A percentile compares a stretch with the other conserved stretches of the same genome.
Conservation (phyloP, 2,888 invertebrate species). For the Drosophila monieri region DNA sequence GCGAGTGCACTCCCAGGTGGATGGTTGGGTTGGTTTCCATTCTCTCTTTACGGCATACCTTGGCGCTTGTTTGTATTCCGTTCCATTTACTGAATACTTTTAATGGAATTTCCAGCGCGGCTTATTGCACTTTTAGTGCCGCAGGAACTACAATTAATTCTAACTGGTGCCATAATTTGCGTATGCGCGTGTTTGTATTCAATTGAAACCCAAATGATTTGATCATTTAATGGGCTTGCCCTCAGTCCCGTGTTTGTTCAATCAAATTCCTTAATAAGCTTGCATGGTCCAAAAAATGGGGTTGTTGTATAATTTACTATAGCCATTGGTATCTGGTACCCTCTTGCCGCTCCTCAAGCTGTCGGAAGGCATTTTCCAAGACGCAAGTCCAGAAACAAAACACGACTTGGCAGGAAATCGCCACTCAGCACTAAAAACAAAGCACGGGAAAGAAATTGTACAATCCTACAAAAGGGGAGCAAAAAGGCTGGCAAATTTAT, state of each 20-base stretch:
- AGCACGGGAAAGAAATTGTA: constrained; percentile 24
- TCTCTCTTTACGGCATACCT: constrained; percentile 12
- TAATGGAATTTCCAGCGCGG: constrained; percentile 51
- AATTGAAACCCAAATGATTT: constrained; percentile 39
- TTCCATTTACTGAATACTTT: constrained; percentile 42
- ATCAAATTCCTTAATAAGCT: constrained; percentile 22
- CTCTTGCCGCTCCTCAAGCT: constrained; percentile 37
- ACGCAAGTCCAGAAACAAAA: constrained; percentile 13
- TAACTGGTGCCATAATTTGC: constrained; percentile 53
- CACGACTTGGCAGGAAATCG: constrained; percentile 39
- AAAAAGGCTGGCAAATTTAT: constrained; percentile 29
- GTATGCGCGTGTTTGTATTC: constrained; percentile 53
- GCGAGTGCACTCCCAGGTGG: background rate
- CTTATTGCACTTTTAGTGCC: constrained; percentile 62
- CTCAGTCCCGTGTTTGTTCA: constrained; percentile 2
- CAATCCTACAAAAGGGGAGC: constrained; percentile 13
- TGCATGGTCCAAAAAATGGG: constrained; percentile 2
- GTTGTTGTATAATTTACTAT: constrained; percentile 5
- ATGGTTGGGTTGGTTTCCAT: background rate
- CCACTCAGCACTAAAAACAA: constrained; percentile 26
- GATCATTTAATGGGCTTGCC: constrained; percentile 9
- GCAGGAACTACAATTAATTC: constrained; percentile 54
- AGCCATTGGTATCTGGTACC: constrained; percentile 24
- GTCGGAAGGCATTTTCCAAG: constrained; percentile 34
- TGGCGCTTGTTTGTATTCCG: constrained; percentile 27